Evolutionary conservation across 2,888 invertebrate genomes (phyloP).

Genomic region (Psylliodes chrysocephalus): DNA sequence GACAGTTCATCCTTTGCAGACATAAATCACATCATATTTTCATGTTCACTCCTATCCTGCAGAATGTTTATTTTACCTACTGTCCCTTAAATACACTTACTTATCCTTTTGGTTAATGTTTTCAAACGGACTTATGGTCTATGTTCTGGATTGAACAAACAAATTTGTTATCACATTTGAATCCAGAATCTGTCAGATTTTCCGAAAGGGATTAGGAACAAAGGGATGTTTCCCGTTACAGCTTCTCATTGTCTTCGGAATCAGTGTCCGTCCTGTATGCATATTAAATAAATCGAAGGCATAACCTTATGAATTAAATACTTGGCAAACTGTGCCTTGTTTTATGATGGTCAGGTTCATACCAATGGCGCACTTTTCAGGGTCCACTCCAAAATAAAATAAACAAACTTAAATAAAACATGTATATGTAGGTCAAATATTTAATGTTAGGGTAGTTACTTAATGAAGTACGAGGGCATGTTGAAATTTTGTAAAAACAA

Average conservation of each 20-base stretch:
- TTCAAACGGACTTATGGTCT: neutral
- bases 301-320: conserved; percentile 41
- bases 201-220: conserved; percentile 29
- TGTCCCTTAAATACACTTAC: too few relatives aligned
- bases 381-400: neutral
- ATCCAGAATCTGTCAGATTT: conserved; percentile 18
- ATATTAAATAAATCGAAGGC: conserved; percentile 35
- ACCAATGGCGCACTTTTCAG: conserved; percentile 5
- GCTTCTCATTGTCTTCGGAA: conserved; percentile 32
- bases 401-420: too few relatives aligned
- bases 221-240: conserved; percentile 29
- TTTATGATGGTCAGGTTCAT: conserved; percentile 10
- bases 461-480: too few relatives aligned
- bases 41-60: too few relatives aligned
- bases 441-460: too few relatives aligned
- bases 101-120: too few relatives aligned
- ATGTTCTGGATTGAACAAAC: neutral
- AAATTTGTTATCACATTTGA: conserved; percentile 7
- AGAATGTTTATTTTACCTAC: too few relatives aligned
- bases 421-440: too few relatives aligned
- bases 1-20: too few relatives aligned
- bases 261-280: conserved; percentile 39
- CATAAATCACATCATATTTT: too few relatives aligned
- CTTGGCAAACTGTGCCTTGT: conserved; percentile 33
- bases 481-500: too few relatives aligned